Evolutionary conservation across 2,888 invertebrate genomes (phyloP).

Genomic region (Amphiduros pacificus): DNA sequence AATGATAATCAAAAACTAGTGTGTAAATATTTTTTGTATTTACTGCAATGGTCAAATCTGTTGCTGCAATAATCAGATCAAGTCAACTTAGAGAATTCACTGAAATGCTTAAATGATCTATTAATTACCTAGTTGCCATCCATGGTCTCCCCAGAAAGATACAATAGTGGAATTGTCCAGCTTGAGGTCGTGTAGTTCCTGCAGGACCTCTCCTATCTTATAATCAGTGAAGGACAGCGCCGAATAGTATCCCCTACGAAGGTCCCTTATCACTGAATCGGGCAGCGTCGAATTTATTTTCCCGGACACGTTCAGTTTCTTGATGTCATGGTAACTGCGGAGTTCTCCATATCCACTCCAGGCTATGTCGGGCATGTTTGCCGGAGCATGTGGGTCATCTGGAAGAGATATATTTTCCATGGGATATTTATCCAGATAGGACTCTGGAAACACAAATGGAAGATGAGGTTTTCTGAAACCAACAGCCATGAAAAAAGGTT

Average conservation of each 20-base stretch:
- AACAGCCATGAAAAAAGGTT: constrained; percentile 24
- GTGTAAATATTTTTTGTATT: too few species aligned
- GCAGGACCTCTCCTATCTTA: constrained; percentile 29
- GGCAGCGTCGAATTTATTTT: constrained; percentile 20
- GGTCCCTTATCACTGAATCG: constrained; percentile 11
- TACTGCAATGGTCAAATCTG: too few species aligned
- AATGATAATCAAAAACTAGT: too few species aligned
- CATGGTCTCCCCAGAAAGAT: constrained; percentile 38
- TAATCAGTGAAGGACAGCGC: constrained; percentile 32
- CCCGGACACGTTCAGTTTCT: constrained; percentile 5
- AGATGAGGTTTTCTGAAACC: constrained; percentile 21
- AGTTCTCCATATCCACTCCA: constrained; percentile 16
- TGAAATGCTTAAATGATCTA: too few species aligned
- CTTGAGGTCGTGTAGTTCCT: constrained; percentile 27
- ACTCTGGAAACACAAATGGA: constrained; percentile 25
- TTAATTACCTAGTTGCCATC: constrained; percentile 43
- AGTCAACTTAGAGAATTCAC: too few species aligned
- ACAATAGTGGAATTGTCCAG: constrained; percentile 34
- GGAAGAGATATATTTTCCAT: constrained; percentile 6
- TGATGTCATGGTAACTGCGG: constrained; percentile 22
- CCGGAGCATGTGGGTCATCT: constrained; percentile 18
- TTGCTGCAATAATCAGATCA: too few species aligned
- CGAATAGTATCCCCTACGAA: constrained; percentile 37
- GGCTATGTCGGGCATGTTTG: constrained; percentile 18
- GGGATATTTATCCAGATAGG: constrained; percentile 17